Base-by-base conservation (phyloP, 2,888 invertebrate species). In the Andrena minutula region DNA sequence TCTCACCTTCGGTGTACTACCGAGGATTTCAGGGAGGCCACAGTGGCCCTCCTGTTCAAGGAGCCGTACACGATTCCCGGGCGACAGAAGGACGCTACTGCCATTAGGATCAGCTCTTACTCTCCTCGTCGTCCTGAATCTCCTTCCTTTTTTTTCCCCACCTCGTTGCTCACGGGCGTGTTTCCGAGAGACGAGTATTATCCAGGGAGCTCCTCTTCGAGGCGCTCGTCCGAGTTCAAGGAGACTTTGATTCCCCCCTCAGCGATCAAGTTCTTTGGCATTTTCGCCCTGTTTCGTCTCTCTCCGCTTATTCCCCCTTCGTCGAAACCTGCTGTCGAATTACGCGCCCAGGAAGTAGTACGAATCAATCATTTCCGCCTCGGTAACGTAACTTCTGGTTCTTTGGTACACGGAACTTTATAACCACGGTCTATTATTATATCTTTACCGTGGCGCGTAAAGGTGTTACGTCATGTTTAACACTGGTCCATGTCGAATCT, bases 1-100 rank as follows among this genome's bases (percentile, higher is more conserved):
- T 89, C 88, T 91, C 89, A 88, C 90, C 88, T 89, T 86, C 89
- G 88, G 85, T 87, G 87, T 85, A 90, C 91, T 91, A 89, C 91
- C 90, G 89, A 91, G 90, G 92, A 91, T 92, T 92, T 92, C 88
- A 88, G 85, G 86, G 82, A 84, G 84, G 85, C 82, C 88, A 69
- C 83, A 68, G 79, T 77, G 86, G 83, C 85, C 79, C 84, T 80
- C 74, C 86, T 85, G 86, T 80, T 87, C 83, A 84, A 89, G 86
- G 86, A 87, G 85, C 88, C 87, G 83, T 85, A 85, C 84, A 88
- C 79, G 84, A 82, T 89, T 86, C 82, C 82, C 83, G 84, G 82
- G 80, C 89, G 90, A 91, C 90, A 88, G 86, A 88, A 88, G 86
- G 85, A 89, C 85, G 89, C 90, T 91, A 91, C 90, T 83, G 88